Base-by-base conservation (phyloP, 1,140 invertebrate genomes). In the Caenorhabditis tropicalis region DNA sequence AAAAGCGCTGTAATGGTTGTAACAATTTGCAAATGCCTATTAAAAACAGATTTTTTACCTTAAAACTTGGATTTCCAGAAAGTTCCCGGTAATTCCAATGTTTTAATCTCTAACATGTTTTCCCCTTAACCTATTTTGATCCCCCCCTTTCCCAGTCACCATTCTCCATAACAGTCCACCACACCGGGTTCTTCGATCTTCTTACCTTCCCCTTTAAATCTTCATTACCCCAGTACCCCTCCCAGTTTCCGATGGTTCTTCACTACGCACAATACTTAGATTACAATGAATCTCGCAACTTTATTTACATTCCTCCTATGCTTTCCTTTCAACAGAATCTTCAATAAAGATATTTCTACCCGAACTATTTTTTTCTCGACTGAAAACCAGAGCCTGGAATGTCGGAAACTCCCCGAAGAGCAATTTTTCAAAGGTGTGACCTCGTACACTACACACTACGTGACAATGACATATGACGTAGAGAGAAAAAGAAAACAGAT, bases 341-440 rank as follows among this genome's bases (percentile, higher is more conserved):
- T 27, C 9, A 56, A 56, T 7, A 10, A 16, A 1, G 21, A 27
- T 29, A 58, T 15, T 29, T n/a, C 6, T 19, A 51, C 16, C 6
- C 5, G n/a, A 51, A 15, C 10, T 56, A 56, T 56, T 21, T n/a
- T 10, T 24, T n/a, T n/a, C n/a, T n/a, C n/a, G n/a, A n/a, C n/a
- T n/a, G n/a, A n/a, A 27, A 21, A n/a, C 49, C 19, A 6, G 6
- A 51, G 49, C 10, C 24, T 21, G 21, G 21, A 27, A 27, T 56
- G 24, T 29, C 10, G 53, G 24, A 9, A 19, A 51, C n/a, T 74
- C 65, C 65, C 65, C 9, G 33, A 16, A 36, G 65, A 43, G 65
- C 36, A 46, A 46, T 74, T 74, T 74, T 74, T 74, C 65, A 43
- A 74, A 74, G 65, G 65, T 74, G 65, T 74, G 36, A 74, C 65